Percentiles rank a stretch among this genome's conserved stretches.
These are phyloP conservation scores for Platichthys stellatus DNA, from an alignment of 2,113 vertebrate genomes.

Conservation along the genomic window DNA sequence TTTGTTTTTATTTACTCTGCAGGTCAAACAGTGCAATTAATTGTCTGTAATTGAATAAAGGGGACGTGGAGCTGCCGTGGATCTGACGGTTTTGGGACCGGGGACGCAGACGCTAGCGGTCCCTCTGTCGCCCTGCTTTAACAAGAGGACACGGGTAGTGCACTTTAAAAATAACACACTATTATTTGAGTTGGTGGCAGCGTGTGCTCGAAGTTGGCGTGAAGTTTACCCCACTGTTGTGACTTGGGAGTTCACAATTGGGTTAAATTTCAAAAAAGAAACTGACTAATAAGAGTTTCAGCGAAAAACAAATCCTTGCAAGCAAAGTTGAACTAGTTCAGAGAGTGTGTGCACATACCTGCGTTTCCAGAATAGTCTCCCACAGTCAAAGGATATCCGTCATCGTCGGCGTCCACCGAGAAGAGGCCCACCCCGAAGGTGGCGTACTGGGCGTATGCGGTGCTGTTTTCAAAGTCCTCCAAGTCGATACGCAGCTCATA, in stretches of 20 bases:
- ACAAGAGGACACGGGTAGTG: conserved; percentile 26
- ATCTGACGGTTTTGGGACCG: conserved; percentile 39
- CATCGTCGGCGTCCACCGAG: conserved; percentile 95
- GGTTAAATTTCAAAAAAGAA: conserved; percentile 2
- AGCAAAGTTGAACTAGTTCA: conserved; percentile 26
- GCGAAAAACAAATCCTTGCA: background rate
- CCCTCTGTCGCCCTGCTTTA: conserved; percentile 30
- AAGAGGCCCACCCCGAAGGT: conserved; percentile 95
- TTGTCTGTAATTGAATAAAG: conserved; percentile 74
- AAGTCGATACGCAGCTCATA: conserved; percentile 95
- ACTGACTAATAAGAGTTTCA: background rate
- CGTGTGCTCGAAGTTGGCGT: background rate
- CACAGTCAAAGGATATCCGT: conserved; percentile 92
- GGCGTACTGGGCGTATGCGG: conserved; percentile 90
- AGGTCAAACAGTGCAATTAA: conserved; percentile 75
- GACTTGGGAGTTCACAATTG: conserved; percentile 6
- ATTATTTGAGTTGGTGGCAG: background rate
- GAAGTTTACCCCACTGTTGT: conserved; percentile 4
- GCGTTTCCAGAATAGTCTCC: conserved; percentile 93
- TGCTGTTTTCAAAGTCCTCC: conserved; percentile 96
- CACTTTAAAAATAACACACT: conserved; percentile 23
- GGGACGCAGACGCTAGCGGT: conserved; percentile 13
- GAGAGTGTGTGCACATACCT: conserved; percentile 82
- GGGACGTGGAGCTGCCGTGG: conserved; percentile 60
- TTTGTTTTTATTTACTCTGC: conserved; percentile 73